A percentile compares a stretch with the other conserved stretches of the same genome.
phyloP scores from a whole-genome alignment of 1,140 invertebrate species.

The Pantala flavescens region DNA sequence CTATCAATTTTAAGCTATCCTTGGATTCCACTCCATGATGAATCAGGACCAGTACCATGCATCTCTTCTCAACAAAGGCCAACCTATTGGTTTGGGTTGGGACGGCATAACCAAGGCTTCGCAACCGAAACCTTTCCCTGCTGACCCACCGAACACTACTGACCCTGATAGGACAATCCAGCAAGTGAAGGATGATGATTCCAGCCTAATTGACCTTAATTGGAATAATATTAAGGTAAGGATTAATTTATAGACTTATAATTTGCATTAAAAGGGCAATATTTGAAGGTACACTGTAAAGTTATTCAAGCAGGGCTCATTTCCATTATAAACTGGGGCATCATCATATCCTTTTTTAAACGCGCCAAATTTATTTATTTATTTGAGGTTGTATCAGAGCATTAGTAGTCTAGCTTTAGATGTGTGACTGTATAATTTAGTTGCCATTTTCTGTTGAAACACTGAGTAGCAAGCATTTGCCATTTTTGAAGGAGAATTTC shows the following conservation, averaged over 20 bases:
- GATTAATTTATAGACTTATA: constrained; percentile 13
- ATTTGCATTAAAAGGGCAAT: too few relatives aligned
- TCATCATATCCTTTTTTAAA: too few relatives aligned
- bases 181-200: constrained; percentile 79
- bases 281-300: too few relatives aligned
- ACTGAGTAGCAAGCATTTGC: too few relatives aligned
- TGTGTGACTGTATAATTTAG: too few relatives aligned
- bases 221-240: constrained; percentile 94
- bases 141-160: constrained; percentile 88
- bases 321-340: too few relatives aligned
- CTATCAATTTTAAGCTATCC: constrained; percentile 80
- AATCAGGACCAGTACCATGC: constrained; percentile 99
- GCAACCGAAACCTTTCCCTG: constrained; percentile 78
- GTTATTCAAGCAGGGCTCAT: too few relatives aligned
- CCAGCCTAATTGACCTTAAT: constrained; percentile 77
- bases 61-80: constrained; percentile 81
- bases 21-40: constrained; percentile 99
- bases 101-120: constrained; percentile 91
- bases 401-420: too few relatives aligned
- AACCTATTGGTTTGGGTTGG: constrained; percentile 76
- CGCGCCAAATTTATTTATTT: too few relatives aligned
- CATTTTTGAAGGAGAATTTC: too few relatives aligned
- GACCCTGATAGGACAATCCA: constrained; percentile 85
- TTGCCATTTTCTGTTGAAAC: too few relatives aligned
- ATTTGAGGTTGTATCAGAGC: too few relatives aligned